Evolutionary conservation across 1,140 invertebrate species (phyloP).

Genomic region (Melitaea cinxia): DNA sequence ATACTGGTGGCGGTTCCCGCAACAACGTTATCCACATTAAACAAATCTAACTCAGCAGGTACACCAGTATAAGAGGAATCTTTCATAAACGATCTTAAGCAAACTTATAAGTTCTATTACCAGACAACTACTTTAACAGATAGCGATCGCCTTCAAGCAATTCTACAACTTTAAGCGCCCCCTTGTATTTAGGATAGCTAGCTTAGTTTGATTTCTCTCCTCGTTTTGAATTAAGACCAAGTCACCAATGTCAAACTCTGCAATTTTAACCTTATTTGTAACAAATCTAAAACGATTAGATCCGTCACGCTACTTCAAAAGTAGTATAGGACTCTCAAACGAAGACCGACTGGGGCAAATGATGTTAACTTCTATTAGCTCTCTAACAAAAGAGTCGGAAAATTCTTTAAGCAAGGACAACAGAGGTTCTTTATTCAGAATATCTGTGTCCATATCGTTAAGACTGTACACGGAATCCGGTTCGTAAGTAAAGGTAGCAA

Average conservation of each 20-base stretch:
- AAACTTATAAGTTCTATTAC: constrained; percentile 38
- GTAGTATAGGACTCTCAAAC: constrained; percentile 15
- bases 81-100: constrained; percentile 19
- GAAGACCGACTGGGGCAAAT: neutral
- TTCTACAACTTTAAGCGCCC: constrained; percentile 34
- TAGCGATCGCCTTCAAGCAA: constrained; percentile 32
- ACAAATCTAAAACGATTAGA: constrained; percentile 25
- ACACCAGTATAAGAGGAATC: neutral
- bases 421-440: constrained; percentile 1
- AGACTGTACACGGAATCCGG: neutral
- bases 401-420: constrained; percentile 1
- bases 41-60: constrained; percentile 3
- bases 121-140: constrained; percentile 18
- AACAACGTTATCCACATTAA: neutral
- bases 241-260: constrained; percentile 28
- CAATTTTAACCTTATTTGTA: constrained; percentile 37
- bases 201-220: constrained; percentile 34
- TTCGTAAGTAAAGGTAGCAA: neutral
- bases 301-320: constrained; percentile 8
- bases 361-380: neutral
- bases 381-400: constrained; percentile 9
- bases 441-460: neutral
- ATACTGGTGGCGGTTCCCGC: neutral
- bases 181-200: constrained; percentile 34
- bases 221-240: constrained; percentile 37